These are phyloP conservation scores for Cyprinodon tularosa DNA, from an alignment of 2,113 vertebrate genomes.

Conservation along the genomic window DNA sequence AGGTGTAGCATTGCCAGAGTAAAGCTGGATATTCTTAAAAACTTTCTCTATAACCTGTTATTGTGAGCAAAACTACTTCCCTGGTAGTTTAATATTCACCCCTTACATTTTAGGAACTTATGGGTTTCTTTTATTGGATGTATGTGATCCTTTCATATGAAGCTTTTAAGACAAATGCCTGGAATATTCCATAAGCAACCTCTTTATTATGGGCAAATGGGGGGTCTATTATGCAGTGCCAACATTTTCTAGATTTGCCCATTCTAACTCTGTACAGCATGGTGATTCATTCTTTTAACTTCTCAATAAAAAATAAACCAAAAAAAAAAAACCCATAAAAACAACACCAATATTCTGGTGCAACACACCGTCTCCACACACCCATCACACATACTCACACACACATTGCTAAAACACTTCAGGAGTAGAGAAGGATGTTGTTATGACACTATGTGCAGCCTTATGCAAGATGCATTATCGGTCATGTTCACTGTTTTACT, in stretches of 20 bases:
- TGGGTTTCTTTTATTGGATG: background rate
- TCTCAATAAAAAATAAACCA: background rate
- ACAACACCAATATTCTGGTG: too few species aligned
- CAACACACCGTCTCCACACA: too few species aligned
- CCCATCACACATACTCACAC: too few species aligned
- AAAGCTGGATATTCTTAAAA: too few species aligned
- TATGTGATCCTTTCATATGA: background rate
- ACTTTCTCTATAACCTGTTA: too few species aligned
- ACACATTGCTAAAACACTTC: background rate
- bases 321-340: background rate
- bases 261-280: background rate
- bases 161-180: background rate
- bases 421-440: background rate
- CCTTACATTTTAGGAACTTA: background rate
- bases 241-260: background rate
- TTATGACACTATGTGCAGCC: too few species aligned
- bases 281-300: background rate
- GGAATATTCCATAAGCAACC: background rate
- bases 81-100: background rate
- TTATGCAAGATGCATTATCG: background rate
- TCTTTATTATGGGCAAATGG: background rate
- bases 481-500: background rate
- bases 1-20: too few species aligned
- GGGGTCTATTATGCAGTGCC: background rate
- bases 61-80: too few species aligned